Conservation (phyloP, 2,888 invertebrate species). For the Drosophila prolongata region DNA sequence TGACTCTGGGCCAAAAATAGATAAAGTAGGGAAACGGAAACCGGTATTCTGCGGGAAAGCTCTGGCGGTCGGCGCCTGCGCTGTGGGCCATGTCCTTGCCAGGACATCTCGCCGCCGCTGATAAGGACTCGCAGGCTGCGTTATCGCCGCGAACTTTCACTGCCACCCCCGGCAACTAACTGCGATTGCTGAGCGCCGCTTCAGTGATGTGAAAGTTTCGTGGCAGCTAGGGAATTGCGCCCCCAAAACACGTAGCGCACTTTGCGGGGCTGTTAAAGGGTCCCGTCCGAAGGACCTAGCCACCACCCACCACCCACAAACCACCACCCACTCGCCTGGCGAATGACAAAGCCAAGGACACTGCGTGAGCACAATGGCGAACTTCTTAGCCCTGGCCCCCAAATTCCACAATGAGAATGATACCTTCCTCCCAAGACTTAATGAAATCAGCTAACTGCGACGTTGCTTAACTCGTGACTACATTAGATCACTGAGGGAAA, state of each 20-base stretch:
- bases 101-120: conserved; percentile 51
- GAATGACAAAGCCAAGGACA: conserved; percentile 41
- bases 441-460: conserved; percentile 25
- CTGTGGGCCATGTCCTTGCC: conserved; percentile 55
- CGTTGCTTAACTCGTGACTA: neutral
- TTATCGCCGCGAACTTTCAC: conserved; percentile 34
- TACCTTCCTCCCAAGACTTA: neutral
- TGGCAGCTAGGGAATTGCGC: conserved; percentile 8
- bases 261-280: conserved; percentile 8
- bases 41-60: conserved; percentile 20
- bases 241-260: conserved; percentile 17
- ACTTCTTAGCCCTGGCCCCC: conserved; percentile 26
- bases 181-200: conserved; percentile 43
- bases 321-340: conserved; percentile 3
- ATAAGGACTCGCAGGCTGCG: conserved; percentile 40
- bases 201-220: conserved; percentile 39
- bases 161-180: neutral
- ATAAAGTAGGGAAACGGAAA: conserved; percentile 9
- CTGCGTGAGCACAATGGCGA: conserved; percentile 34
- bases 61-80: conserved; percentile 50
- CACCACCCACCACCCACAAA: neutral
- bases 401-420: neutral
- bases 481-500: neutral
- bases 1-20: conserved; percentile 32
- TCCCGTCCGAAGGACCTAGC: conserved; percentile 27